These are phyloP conservation scores for Kradibia gibbosae DNA, from an alignment of 1,140 invertebrate genomes.

Conservation along the genomic window DNA sequence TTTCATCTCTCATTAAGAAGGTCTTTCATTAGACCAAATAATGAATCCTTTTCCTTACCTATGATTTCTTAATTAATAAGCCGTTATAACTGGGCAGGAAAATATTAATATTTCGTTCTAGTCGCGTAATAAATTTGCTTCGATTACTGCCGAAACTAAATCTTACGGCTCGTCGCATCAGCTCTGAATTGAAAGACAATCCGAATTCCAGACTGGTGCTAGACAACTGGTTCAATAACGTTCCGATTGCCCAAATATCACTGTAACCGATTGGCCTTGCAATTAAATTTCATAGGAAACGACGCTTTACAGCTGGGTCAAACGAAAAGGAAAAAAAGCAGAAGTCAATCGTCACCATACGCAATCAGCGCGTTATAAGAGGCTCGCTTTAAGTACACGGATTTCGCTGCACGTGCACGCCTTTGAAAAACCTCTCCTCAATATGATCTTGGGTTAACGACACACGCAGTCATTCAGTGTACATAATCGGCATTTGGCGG, in stretches of 20 bases:
- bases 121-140: background rate
- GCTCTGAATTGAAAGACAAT: background rate
- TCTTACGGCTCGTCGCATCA: background rate
- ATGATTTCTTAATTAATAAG: background rate
- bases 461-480: background rate
- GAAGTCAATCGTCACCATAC: background rate
- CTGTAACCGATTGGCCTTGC: too few relatives aligned
- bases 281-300: background rate
- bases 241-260: too few relatives aligned
- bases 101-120: background rate
- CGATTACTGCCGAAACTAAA: background rate
- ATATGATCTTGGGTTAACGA: conserved; percentile 27
- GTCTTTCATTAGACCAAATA: background rate
- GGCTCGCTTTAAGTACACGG: background rate
- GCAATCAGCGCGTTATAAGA: background rate
- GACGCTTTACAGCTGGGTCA: background rate
- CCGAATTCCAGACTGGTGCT: too few relatives aligned
- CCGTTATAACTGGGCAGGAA: background rate
- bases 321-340: background rate
- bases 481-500: conserved; percentile 21
- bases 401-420: background rate
- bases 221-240: too few relatives aligned
- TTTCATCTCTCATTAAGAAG: background rate
- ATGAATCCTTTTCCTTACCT: background rate
- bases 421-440: conserved; percentile 18